Conservation (phyloP, 2,888 invertebrate genomes). For the Apodemia mormo region DNA sequence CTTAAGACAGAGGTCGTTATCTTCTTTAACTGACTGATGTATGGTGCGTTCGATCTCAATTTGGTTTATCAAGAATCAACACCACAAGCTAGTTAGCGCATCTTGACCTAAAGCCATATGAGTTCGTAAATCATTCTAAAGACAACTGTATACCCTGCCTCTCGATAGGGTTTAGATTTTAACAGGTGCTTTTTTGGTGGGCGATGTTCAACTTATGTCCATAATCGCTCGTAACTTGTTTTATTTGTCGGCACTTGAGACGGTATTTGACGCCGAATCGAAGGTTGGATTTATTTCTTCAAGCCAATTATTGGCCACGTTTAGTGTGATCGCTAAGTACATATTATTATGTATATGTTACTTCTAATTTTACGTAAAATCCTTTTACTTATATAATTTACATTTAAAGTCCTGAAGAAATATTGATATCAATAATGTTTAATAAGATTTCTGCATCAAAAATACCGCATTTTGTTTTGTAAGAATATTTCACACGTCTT, state of each 20-base stretch:
- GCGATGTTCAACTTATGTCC: constrained; percentile 63
- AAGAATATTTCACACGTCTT: too few relatives aligned
- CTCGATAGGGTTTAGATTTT: constrained; percentile 55
- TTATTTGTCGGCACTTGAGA: constrained; percentile 51
- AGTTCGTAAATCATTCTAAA: constrained; percentile 58
- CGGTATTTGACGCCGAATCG: constrained; percentile 39
- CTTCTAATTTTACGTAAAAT: too few relatives aligned
- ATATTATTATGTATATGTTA: too few relatives aligned
- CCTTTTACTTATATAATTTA: too few relatives aligned
- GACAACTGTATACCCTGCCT: constrained; percentile 65
- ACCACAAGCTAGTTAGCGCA: constrained; percentile 75
- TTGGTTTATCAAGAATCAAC: constrained; percentile 74
- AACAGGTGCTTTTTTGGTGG: constrained; percentile 63
- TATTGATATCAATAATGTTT: too few relatives aligned
- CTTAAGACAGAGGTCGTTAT: constrained; percentile 57
- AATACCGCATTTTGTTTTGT: too few relatives aligned
- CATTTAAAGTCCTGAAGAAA: too few relatives aligned
- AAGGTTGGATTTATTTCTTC: constrained; percentile 35
- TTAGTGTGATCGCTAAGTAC: constrained; percentile 1
- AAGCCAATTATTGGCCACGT: constrained; percentile 38
- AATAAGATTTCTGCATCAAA: too few relatives aligned
- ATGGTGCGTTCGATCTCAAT: constrained; percentile 76
- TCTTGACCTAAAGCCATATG: constrained; percentile 42
- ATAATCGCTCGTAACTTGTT: constrained; percentile 50
- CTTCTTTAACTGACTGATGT: constrained; percentile 76